These are phyloP conservation scores for Polyommatus iphigenia DNA, from an alignment of 2,888 invertebrate species.

Conservation along the genomic window DNA sequence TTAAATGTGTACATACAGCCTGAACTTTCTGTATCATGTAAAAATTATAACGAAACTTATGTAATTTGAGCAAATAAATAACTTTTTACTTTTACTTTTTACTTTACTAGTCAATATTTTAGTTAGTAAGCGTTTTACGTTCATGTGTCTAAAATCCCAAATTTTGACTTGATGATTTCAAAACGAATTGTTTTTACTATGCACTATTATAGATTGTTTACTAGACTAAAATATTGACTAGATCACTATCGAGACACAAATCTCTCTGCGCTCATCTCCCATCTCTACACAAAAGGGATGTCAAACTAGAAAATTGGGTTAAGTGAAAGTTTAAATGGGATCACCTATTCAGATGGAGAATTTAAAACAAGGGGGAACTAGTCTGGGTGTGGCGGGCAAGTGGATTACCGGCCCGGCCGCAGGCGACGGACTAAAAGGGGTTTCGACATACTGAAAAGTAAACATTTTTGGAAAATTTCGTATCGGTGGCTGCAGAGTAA, in stretches of 20 bases:
- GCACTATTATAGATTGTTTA: no score
- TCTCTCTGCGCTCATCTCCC: not conserved
- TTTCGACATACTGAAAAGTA: slow-evolving; percentile 8
- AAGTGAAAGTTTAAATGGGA: slow-evolving; percentile 69
- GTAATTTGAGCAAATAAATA: no score
- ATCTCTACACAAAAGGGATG: slow-evolving; percentile 40
- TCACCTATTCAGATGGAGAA: slow-evolving; percentile 64
- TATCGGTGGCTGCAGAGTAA: not conserved
- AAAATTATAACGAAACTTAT: no score
- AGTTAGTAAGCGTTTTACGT: no score
- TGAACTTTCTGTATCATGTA: no score
- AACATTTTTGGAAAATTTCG: not conserved
- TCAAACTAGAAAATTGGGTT: slow-evolving; percentile 64
- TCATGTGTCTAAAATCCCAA: no score
- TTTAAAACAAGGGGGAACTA: slow-evolving; percentile 74
- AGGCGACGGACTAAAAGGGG: slow-evolving; percentile 37
- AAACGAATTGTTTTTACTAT: no score
- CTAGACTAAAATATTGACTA: no score
- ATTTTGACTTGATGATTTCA: no score
- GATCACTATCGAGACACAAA: not conserved
- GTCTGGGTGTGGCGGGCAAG: slow-evolving; percentile 55
- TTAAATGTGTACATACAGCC: no score
- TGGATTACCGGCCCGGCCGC: slow-evolving; percentile 65
- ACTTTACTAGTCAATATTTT: no score
- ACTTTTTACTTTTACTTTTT: no score